A percentile compares a stretch with the other conserved stretches of the same genome.
These are phyloP conservation scores for Corythornis vintsioides DNA, from an alignment of 2,113 vertebrate genomes.

Conservation along the genomic window DNA sequence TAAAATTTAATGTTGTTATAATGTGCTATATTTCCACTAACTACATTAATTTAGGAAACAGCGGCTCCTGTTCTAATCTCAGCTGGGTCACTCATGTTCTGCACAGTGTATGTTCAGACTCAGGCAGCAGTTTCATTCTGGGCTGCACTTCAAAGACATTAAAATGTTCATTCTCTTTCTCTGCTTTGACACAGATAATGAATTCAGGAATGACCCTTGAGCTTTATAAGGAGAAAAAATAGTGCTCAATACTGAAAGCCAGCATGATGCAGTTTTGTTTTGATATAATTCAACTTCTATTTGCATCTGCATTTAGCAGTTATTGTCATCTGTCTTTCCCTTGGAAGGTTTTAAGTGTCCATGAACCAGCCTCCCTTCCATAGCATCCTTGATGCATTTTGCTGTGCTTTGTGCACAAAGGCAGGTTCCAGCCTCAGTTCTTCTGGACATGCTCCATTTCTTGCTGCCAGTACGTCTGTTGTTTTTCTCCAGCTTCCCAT, in stretches of 20 bases:
- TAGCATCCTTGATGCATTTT: fast-evolving
- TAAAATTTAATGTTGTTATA: background rate
- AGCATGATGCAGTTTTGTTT: background rate
- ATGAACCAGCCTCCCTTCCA: background rate
- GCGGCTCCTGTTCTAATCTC: background rate
- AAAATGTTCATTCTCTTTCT: background rate
- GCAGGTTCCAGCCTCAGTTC: background rate
- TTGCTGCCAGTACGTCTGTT: background rate
- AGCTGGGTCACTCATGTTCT: background rate
- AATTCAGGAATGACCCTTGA: background rate
- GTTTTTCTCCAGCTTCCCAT: background rate
- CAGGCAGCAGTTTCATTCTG: conserved; percentile 26
- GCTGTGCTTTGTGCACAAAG: background rate
- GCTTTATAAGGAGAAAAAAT: background rate
- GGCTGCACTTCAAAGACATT: conserved; percentile 49
- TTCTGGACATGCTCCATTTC: background rate
- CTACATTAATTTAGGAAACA: background rate
- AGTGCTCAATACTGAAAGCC: background rate
- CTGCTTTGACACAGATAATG: background rate
- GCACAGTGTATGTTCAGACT: background rate
- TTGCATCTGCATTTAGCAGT: background rate
- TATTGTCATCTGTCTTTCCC: background rate
- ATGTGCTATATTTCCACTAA: conserved; percentile 8
- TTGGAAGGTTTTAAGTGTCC: background rate
- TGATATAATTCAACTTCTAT: background rate